Conservation (phyloP, 2,113 vertebrate species). For the Thalassarche chlororhynchos region DNA sequence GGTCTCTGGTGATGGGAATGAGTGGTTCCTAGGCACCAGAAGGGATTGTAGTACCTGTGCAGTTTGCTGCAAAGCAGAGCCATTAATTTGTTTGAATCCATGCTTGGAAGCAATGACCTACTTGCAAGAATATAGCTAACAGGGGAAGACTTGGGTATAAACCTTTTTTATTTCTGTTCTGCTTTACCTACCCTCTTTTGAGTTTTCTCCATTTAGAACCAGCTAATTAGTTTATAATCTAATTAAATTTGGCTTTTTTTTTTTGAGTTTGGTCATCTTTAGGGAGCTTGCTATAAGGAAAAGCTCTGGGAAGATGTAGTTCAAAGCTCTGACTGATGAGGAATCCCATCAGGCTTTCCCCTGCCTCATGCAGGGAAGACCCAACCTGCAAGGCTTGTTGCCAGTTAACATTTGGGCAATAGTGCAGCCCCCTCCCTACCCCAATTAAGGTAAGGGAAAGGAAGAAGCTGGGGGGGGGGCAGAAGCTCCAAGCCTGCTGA, state of each 20-base stretch:
- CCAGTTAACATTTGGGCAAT: neutral
- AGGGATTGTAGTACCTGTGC: neutral
- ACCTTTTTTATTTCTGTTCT: slow-evolving; percentile 14
- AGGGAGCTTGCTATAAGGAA: neutral
- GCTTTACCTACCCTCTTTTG: slow-evolving; percentile 43
- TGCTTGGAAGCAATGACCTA: slow-evolving; percentile 53
- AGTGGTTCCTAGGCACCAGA: neutral
- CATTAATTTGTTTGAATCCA: slow-evolving; percentile 12
- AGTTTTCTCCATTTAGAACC: slow-evolving; percentile 1
- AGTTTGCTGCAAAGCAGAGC: neutral
- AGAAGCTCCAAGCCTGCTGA: neutral
- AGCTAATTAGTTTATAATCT: slow-evolving; percentile 53
- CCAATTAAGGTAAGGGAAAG: neutral
- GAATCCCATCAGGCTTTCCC: neutral
- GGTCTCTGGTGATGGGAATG: neutral
- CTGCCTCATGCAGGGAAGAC: neutral
- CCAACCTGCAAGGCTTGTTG: neutral
- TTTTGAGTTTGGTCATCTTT: slow-evolving; percentile 13
- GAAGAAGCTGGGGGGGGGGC: neutral
- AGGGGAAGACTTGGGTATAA: slow-evolving; percentile 8
- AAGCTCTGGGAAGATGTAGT: neutral
- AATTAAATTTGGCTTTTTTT: slow-evolving; percentile 35
- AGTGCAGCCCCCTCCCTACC: neutral
- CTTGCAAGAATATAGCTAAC: slow-evolving; percentile 19
- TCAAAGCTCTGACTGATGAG: neutral